These are phyloP conservation scores for Apostichopus japonicus DNA, from an alignment of 35 echinoderm and acorn worm species.

Conservation along the genomic window DNA sequence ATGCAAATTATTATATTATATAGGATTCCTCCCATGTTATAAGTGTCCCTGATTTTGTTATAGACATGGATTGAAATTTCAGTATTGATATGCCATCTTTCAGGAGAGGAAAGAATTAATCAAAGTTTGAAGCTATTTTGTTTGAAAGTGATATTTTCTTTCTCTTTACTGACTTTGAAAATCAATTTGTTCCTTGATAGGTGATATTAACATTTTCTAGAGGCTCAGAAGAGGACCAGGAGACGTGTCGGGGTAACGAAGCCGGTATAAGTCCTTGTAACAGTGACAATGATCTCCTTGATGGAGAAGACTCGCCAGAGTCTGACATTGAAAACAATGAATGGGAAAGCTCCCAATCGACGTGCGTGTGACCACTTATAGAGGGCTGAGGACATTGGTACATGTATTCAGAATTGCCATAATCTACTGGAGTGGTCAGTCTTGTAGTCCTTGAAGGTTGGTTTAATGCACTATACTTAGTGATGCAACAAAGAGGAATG, in stretches of 20 bases:
- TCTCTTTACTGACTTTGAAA: background rate
- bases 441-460: too few species aligned
- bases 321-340: conserved; percentile 57
- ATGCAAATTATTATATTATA: too few species aligned
- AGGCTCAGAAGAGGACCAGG: conserved; percentile 46
- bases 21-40: too few species aligned
- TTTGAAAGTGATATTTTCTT: too few species aligned
- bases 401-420: background rate
- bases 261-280: conserved; percentile 39
- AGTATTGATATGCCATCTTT: too few species aligned
- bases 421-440: background rate
- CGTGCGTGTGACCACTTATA: conserved; percentile 24
- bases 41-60: too few species aligned
- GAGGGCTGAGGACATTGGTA: background rate
- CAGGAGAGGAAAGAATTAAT: too few species aligned
- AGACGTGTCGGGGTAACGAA: conserved; percentile 4
- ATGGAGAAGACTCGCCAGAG: conserved; percentile 42
- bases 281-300: conserved; percentile 55
- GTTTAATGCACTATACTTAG: too few species aligned
- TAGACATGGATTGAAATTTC: too few species aligned
- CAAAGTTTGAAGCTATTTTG: too few species aligned
- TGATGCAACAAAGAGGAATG: too few species aligned
- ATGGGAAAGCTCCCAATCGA: conserved; percentile 30
- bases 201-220: conserved; percentile 50
- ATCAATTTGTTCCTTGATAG: background rate